These are phyloP conservation scores for Theristus sp. DNA, from an alignment of 2,888 invertebrate genomes.

Conservation along the genomic window DNA sequence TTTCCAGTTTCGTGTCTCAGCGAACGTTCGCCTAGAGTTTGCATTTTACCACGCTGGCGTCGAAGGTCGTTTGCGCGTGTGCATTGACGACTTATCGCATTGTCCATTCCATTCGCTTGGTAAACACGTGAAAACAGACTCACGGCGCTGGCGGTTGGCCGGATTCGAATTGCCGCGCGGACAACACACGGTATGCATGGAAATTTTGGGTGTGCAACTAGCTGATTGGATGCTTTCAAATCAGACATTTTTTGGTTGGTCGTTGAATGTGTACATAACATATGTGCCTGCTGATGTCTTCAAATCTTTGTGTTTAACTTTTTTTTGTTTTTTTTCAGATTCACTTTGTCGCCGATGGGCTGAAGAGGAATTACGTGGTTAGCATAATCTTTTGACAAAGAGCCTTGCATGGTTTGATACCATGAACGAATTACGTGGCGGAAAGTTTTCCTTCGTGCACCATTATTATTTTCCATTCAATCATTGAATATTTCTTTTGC, in stretches of 20 bases:
- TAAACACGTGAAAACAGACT: conserved; percentile 6
- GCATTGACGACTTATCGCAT: conserved; percentile 1
- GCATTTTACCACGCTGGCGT: conserved; percentile 6
- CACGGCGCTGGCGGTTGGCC: conserved; percentile 2
- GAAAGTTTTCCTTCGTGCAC: too few species aligned
- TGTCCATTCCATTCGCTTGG: conserved; percentile 6
- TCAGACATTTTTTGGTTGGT: too few species aligned
- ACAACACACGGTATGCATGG: background rate
- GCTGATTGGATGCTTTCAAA: too few species aligned
- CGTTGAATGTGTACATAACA: too few species aligned
- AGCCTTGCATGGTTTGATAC: too few species aligned
- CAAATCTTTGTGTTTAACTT: background rate
- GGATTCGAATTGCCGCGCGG: background rate
- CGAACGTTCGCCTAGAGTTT: background rate
- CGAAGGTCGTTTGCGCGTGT: conserved; percentile 6
- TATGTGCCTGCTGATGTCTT: background rate
- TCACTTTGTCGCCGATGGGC: conserved; percentile 4
- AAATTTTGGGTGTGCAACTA: too few species aligned
- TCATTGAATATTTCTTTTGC: too few species aligned
- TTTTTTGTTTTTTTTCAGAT: conserved; percentile 2
- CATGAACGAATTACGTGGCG: too few species aligned
- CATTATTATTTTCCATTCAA: too few species aligned
- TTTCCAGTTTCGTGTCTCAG: too few species aligned
- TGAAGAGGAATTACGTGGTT: conserved; percentile 2
- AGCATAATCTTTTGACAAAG: too few species aligned